A percentile compares a stretch with the other conserved stretches of the same genome.
phyloP scores from a whole-genome alignment of 2,797 vertebrate genomes.

The Aphelocoma californica region DNA sequence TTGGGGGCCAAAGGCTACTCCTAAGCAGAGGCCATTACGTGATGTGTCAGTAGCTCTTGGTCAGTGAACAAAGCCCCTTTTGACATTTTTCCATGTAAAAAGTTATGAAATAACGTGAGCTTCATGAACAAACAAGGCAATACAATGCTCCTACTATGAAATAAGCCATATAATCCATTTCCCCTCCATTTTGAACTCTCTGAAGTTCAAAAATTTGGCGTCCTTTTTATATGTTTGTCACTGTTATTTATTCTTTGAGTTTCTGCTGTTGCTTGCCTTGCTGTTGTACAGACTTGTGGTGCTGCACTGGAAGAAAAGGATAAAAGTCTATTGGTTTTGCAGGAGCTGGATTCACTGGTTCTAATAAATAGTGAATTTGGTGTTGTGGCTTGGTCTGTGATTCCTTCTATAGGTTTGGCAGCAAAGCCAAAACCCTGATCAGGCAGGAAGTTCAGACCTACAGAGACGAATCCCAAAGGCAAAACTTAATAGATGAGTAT shows the following conservation, averaged over 20 bases:
- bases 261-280: neutral
- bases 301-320: neutral
- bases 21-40: neutral
- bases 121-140: neutral
- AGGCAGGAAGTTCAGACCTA: neutral
- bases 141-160: neutral
- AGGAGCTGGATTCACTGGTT: neutral
- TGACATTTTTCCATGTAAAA: neutral
- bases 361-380: neutral
- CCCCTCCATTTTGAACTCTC: neutral
- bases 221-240: neutral
- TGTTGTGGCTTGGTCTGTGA: neutral
- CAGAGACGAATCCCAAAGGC: neutral
- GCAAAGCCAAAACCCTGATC: neutral
- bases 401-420: neutral
- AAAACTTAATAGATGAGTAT: neutral
- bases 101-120: slow-evolving; percentile 10
- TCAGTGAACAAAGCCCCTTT: slow-evolving; percentile 35
- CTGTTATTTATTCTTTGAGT: neutral
- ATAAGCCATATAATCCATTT: neutral
- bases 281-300: neutral
- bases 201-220: neutral
- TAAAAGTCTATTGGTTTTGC: neutral
- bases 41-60: neutral
- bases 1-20: neutral